Evolutionary conservation across 2,113 vertebrate genomes (phyloP), one percentile per base, ranked within the genome.

Genomic region (Pygoscelis adeliae): DNA sequence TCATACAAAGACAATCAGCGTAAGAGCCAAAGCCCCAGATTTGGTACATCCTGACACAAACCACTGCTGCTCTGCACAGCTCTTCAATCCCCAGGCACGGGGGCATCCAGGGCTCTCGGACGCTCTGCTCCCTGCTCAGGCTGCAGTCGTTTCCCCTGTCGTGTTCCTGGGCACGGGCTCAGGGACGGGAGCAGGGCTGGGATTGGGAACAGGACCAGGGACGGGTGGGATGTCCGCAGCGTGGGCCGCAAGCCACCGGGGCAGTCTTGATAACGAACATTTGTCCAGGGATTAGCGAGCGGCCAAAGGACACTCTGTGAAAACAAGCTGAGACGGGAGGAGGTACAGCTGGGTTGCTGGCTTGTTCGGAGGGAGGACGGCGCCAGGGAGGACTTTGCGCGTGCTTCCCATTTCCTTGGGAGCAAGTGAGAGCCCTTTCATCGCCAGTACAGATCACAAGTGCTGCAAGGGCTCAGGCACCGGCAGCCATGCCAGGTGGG

Each of bases 291-390:
- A 76, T 90, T 38, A 90, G 91, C 3, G 11, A 62, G 89, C 69
- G 5, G 93, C 86, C 84, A 80, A 80, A 89, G 91, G 87, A 88
- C 95, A 23, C 1, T 3, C 89, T 85, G 81, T 50, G 90, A 59
- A 95, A 93, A 87, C 93, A 72, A 85, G 70, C 36, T 1, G 93
- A 69, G 91, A 52, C 27, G 6, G 83, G 96, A 93, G 93, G 91
- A 89, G 90, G 73, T 56, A 16, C 93, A 87, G 91, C 95, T 95
- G 96, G 74, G 59, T 21, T 74, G 94, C 94, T 84, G 94, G 86
- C 76, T 40, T 22, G 16, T 49, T 55, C 10, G n/a, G 83, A 61
- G 82, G 55, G 89, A 90, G 93, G 58, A 86, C 20, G 14, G 91
- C 21, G 32, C 72, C 56, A 38, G 84, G 13, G 46, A 90, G 78